Evolutionary conservation across 2,113 vertebrate species (phyloP), one percentile per base, ranked within the genome.

Genomic region (Etheostoma spectabile): DNA sequence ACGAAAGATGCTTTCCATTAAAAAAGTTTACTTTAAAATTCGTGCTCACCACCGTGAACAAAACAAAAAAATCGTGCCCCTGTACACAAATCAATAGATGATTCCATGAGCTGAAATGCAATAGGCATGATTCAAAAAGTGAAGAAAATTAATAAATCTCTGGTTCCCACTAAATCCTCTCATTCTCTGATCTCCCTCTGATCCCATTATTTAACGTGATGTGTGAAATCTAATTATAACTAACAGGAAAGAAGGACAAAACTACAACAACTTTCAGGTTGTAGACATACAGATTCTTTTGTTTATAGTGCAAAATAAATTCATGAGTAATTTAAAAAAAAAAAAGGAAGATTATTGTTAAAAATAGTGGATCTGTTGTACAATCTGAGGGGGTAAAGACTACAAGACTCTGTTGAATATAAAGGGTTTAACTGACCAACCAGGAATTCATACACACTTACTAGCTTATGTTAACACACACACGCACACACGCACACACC

Each of bases 371-470:
- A 30, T 19, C 4, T 18, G 42, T 35, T 57, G 3, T 56, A 45
- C 5, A 16, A 38, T 57, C 3, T 45, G 35, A 56, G 16, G 8
- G 27, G 46, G 35, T 30, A 10, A n/a, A 46, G 3, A 4, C 21
- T 35, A 2, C 11, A 3, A 55, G 24, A 55, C 13, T 48, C 8
- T 56, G 19, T 56, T 66, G 38, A 33, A 48, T 70, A 1, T 30
- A 78, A 71, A 80, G 55, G 38, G 15, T 66, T 74, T 63, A 77
- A 22, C 2, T 70, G 48, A 83, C 11, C 57, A 71, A 71, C 13
- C 19, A 80, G 61, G 85, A 80, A 82, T 82, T 81, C 38, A 62
- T 52, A 0, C 52, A 74, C 56, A 69, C 79, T 51, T 6, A n/a
- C 30, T 59, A 22, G 69, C 49, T 33, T 24, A 71, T 24, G 56